Evolutionary conservation across 2,888 invertebrate species (phyloP), one percentile per base, ranked within the genome.

Genomic region (Ametastegia equiseti): DNA sequence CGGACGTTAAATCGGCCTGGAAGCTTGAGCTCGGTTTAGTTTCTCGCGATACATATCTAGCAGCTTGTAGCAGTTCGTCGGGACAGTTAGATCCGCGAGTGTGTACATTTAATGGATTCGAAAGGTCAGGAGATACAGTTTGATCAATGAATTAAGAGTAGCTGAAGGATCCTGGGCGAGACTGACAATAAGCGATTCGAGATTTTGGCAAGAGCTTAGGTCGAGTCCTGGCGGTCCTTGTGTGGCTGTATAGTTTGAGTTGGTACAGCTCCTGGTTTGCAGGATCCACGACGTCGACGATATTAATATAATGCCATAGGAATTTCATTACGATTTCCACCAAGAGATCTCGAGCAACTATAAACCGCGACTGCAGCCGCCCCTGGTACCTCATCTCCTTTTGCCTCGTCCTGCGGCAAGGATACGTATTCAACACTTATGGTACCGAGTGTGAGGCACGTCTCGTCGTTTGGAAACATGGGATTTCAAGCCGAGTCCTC

Each of bases 271-370:
- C 11, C 50, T 9, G 13, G n/a, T 7, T n/a, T 47, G 30, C 30
- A 19, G 13, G 33, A n/a, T n/a, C 11, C n/a, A n/a, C 47, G 73
- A 47, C 71, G n/a, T 75, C 84, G 85, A 85, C 86, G 86, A 88
- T 89, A 89, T 89, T 88, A 89, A 89, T 89, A 75, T 54, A 89
- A 89, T 87, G 87, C 85, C 86, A 75, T 54, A 87, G 88, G 89
- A 89, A 89, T 89, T 89, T 89, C 89, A 89, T 89, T 89, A 89
- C 84, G 88, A 87, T 88, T 88, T 88, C 86, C 86, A 84, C 80
- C 83, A 80, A n/a, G 82, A 63, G 47, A 67, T 19, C 65, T 67
- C 65, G 36, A 39, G 65, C 45, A 71, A 47, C 71, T 71, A n/a
- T n/a, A n/a, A 71, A 75, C 75, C 54, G 23, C 47, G 47, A 71